Conservation (phyloP, 2,113 vertebrate species). For the Malurus elegans region DNA sequence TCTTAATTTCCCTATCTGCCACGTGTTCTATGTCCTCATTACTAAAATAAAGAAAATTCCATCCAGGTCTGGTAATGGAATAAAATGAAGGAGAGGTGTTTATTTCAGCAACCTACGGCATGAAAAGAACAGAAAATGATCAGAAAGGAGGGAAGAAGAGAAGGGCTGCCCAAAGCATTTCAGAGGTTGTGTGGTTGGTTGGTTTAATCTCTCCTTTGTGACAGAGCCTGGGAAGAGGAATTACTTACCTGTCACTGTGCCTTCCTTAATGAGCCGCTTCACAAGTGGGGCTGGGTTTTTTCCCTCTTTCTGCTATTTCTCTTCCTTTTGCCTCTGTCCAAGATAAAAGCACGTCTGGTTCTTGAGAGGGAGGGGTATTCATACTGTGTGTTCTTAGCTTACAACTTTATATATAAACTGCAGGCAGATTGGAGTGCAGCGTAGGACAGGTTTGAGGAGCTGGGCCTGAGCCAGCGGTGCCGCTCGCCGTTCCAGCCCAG, state of each 20-base stretch:
- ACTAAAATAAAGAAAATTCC: neutral
- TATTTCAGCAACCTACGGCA: neutral
- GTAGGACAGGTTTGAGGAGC: slow-evolving; percentile 64
- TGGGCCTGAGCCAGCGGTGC: slow-evolving; percentile 69
- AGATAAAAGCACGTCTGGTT: slow-evolving; percentile 47
- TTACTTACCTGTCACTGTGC: slow-evolving; percentile 57
- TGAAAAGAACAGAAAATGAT: neutral
- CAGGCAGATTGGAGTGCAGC: slow-evolving; percentile 64
- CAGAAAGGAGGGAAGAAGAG: neutral
- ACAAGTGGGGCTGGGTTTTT: slow-evolving; percentile 27
- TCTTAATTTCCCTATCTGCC: neutral
- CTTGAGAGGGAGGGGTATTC: slow-evolving; percentile 31
- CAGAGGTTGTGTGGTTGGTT: slow-evolving; percentile 6
- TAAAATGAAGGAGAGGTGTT: neutral
- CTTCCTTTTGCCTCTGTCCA: slow-evolving; percentile 51
- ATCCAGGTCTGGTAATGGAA: neutral
- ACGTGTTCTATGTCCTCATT: neutral
- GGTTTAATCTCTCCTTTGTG: slow-evolving; percentile 48
- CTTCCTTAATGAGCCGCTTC: slow-evolving; percentile 53
- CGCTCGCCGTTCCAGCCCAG: slow-evolving; percentile 72
- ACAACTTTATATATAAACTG: slow-evolving; percentile 11
- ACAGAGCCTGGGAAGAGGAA: slow-evolving; percentile 47
- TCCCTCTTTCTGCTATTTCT: slow-evolving; percentile 31
- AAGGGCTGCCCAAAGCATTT: neutral
- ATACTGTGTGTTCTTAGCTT: slow-evolving; percentile 54